Evolutionary conservation across 2,113 vertebrate species (phyloP), one percentile per base, ranked within the genome.

Genomic region (Oncorhynchus gorbuscha): DNA sequence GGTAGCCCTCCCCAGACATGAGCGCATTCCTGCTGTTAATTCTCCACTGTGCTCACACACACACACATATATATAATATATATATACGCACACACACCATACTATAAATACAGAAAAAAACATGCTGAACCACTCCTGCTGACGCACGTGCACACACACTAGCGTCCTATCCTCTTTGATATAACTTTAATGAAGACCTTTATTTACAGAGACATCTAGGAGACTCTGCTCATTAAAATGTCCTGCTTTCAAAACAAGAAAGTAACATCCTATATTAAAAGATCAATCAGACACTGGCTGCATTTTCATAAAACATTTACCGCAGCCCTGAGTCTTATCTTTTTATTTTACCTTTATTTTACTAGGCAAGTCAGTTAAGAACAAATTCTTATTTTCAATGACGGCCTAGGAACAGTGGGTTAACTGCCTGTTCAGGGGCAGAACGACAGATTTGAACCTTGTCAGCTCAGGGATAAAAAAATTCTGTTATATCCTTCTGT

Each of bases 11-110:
- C 12, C 62, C 79, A 86, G 78, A 85, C 85, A 79, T 74, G 65
- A 84, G 70, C 77, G 82, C 83, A 86, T 88, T 88, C 76, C 76
- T 81, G 8, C 55, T 81, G 73, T 78, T 81, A 75, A 82, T 76
- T 83, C 75, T 76, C n/a, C 74, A 71, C 66, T 68, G 71, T 35
- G 32, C 32, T 35, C 32, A 6, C 0, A 30, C 65, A 30, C 28
- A 67, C 28, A 30, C 12, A 26, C 1, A 26, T 1, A 26, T 1
- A 26, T 26, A 26, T 26, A 26, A 26, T 26, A 26, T 26, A 26
- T 26, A 26, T 26, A 26, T 26, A 26, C 1, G 1, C 24, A 24
- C 24, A 24, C 24, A 26, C 64, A 28, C 64, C 4, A 24, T 64
- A 64, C 61, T 64, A n/a, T n/a, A n/a, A n/a, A 24, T n/a, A 64